These are phyloP conservation scores for Hermetia illucens DNA, from an alignment of 1,140 invertebrate genomes.

Conservation along the genomic window DNA sequence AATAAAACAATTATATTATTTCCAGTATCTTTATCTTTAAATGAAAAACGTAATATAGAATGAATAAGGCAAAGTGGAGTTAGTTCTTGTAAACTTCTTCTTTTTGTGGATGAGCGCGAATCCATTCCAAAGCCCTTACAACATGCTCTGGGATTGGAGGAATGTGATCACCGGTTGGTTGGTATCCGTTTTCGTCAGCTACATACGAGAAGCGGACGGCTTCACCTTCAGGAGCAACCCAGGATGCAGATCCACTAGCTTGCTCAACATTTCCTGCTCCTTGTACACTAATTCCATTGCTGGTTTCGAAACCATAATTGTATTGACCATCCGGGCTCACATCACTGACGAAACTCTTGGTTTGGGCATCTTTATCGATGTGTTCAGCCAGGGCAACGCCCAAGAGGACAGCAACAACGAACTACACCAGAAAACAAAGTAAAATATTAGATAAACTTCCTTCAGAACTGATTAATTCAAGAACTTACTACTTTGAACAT, in stretches of 20 bases:
- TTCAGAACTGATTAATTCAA: too few relatives aligned
- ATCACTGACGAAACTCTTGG: too few relatives aligned
- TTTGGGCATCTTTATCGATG: too few relatives aligned
- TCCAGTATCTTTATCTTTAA: too few relatives aligned
- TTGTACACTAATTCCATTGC: slow-evolving; percentile 37
- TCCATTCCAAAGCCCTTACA: slow-evolving; percentile 22
- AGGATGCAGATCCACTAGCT: background rate
- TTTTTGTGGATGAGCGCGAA: slow-evolving; percentile 18
- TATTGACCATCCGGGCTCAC: slow-evolving; percentile 30
- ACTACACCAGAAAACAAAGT: too few relatives aligned
- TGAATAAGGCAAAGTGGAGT: too few relatives aligned
- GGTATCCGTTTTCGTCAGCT: slow-evolving; percentile 38
- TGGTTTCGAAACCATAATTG: slow-evolving; percentile 31
- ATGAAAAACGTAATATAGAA: too few relatives aligned
- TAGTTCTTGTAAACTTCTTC: background rate
- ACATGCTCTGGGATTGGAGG: slow-evolving; percentile 14
- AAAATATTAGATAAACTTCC: too few relatives aligned
- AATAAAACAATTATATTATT: too few relatives aligned
- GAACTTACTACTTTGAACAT: too few relatives aligned
- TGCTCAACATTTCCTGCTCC: slow-evolving; percentile 24
- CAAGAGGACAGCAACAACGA: too few relatives aligned
- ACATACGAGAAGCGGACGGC: slow-evolving; percentile 31
- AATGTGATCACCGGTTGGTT: slow-evolving; percentile 28
- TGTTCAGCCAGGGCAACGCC: too few relatives aligned
- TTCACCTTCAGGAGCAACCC: slow-evolving; percentile 15